Evolutionary conservation across 2,888 invertebrate genomes (phyloP), one percentile per base, ranked within the genome.

Genomic region (Dryobotodes eremita): DNA sequence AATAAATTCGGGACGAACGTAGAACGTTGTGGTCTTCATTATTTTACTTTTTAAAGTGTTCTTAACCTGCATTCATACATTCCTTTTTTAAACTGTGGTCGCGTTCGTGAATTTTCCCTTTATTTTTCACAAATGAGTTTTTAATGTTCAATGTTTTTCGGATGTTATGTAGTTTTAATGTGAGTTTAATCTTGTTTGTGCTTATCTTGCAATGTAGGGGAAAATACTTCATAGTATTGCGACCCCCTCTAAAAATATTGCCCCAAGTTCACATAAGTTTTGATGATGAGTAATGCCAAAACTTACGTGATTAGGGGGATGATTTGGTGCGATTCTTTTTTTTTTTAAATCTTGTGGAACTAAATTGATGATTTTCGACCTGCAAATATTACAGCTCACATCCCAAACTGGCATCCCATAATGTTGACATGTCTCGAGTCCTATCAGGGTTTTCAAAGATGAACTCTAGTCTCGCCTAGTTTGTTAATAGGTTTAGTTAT

Each of bases 181-280:
- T n/a, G 50, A 80, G 71, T 86, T 85, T 80, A 86, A 85, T 86
- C 87, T 85, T 86, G 68, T 85, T 87, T 73, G 36, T 59, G 62
- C 53, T 85, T 80, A 75, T 87, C 70, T 75, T 46, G 61, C n/a
- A 62, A 61, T 84, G 72, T 31, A 85, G 31, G 65, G 48, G 46
- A 70, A 72, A 74, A 73, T 68, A 57, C 57, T 61, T 48, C 55
- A 84, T 71, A 79, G 71, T 57, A 84, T 48, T 11, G 31, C 26
- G 10, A 42, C 46, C 48, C 53, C 53, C 48, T 48, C n/a, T 13
- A 10, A 65, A 57, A 36, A 70, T 57, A 61, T 79, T 48, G 7
- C 48, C n/a, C 36, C 55, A 15, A 50, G 55, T 84, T 84, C 20
- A 42, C 15, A 2, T 57, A 46, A 84, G 72, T 81, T 71, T 66